Evolutionary conservation across 1,140 invertebrate genomes (phyloP).

Genomic region (Semibalanus balanoides): DNA sequence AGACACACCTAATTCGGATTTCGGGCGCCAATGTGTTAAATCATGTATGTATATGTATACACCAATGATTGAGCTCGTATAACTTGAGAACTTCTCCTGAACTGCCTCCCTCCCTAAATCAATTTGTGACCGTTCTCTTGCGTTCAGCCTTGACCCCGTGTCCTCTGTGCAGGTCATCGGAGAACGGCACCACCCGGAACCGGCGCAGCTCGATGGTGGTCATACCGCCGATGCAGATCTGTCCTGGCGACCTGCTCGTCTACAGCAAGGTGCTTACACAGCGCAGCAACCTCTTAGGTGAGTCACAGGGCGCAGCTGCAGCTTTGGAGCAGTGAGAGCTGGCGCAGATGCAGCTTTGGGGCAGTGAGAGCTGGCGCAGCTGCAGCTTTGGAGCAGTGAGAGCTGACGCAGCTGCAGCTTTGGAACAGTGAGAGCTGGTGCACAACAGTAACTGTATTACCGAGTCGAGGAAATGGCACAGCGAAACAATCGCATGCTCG

Average conservation of each 20-base stretch:
- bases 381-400: no score
- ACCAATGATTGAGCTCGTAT: no score
- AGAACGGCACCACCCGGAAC: constrained; percentile 18
- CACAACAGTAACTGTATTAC: no score
- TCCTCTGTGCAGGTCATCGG: constrained; percentile 15
- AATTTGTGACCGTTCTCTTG: no score
- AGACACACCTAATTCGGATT: no score
- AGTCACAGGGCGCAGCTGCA: constrained; percentile 10
- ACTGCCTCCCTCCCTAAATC: no score
- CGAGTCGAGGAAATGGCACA: no score
- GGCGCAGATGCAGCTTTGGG: no score
- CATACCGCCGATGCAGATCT: constrained; percentile 41
- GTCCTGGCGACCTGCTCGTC: constrained; percentile 38
- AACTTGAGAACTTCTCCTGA: no score
- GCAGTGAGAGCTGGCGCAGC: background rate
- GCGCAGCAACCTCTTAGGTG: constrained; percentile 33
- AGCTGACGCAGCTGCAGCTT: background rate
- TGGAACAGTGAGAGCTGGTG: background rate
- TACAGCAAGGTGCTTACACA: constrained; percentile 39
- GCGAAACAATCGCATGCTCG: no score
- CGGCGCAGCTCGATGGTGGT: constrained; percentile 39
- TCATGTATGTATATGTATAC: no score
- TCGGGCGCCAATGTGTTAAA: no score
- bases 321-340: background rate
- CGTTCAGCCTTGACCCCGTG: background rate